Evolutionary conservation across 92 coral and sea anemone species (phyloP).

Genomic region (Phymanthus crucifer): DNA sequence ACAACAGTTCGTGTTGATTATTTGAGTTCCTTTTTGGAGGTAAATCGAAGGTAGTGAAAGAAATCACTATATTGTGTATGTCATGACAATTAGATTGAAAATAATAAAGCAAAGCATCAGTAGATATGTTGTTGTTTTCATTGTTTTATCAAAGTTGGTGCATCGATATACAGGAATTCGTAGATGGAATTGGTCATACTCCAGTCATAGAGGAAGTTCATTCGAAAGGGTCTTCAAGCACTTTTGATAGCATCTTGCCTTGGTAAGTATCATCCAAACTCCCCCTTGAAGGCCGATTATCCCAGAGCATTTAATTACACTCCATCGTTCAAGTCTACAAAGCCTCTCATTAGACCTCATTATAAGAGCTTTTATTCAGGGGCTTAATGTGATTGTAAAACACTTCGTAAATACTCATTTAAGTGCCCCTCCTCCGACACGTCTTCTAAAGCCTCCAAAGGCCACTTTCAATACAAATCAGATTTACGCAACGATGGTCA

Average conservation of each 20-base stretch:
- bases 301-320: conserved; percentile 77
- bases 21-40: conserved; percentile 4
- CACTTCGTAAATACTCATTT: conserved; percentile 94
- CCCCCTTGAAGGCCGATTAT: conserved; percentile 52
- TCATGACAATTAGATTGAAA: conserved; percentile 10
- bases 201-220: background rate
- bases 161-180: conserved; percentile 18
- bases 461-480: conserved; percentile 29
- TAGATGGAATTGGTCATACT: background rate
- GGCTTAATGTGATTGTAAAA: conserved; percentile 97
- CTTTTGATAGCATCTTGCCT: conserved; percentile 6
- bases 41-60: conserved; percentile 15
- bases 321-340: conserved; percentile 87
- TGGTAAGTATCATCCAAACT: conserved; percentile 35
- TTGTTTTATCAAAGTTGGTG: conserved; percentile 4
- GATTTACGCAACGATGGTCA: conserved; percentile 8
- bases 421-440: conserved; percentile 93
- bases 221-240: background rate
- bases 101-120: conserved; percentile 18
- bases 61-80: conserved; percentile 12
- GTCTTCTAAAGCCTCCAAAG: conserved; percentile 54
- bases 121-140: background rate
- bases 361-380: conserved; percentile 87
- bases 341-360: conserved; percentile 92
- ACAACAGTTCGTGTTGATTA: conserved; percentile 14